phyloP scores from a whole-genome alignment of 2,888 invertebrate genomes.

The Caenorhabditis drosophilae region DNA sequence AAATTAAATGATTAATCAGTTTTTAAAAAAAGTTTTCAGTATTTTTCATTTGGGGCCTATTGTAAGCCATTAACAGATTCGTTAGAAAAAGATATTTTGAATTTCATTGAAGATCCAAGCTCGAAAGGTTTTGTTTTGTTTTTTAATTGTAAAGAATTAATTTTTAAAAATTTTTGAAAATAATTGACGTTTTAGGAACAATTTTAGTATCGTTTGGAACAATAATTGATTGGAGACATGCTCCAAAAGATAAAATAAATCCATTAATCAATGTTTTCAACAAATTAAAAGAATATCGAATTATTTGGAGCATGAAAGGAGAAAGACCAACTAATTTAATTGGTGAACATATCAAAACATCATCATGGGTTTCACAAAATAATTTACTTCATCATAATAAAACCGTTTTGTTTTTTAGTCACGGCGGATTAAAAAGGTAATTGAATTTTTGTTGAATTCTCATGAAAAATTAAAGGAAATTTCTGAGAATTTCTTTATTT shows the following conservation, averaged over 20 bases:
- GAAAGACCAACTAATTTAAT: slow-evolving; percentile 11
- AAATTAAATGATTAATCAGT: not conserved
- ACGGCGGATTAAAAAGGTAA: slow-evolving; percentile 37
- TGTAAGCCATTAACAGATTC: slow-evolving; percentile 9
- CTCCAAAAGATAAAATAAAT: slow-evolving; percentile 19
- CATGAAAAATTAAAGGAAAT: slow-evolving; percentile 2
- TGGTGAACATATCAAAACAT: slow-evolving; percentile 13
- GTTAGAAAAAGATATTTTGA: slow-evolving; percentile 7
- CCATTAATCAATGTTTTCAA: slow-evolving; percentile 19
- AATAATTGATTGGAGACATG: slow-evolving; percentile 29
- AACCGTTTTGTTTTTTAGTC: slow-evolving; percentile 32
- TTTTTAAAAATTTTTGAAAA: not conserved
- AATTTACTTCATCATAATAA: slow-evolving; percentile 28
- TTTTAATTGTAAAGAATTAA: too few relatives aligned
- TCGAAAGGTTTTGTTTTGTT: slow-evolving; percentile 24
- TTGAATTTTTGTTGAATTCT: too few relatives aligned
- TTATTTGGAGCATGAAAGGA: slow-evolving; percentile 31
- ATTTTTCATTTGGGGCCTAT: slow-evolving; percentile 30
- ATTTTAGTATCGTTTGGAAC: slow-evolving; percentile 32
- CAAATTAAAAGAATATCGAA: slow-evolving; percentile 11
- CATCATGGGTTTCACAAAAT: slow-evolving; percentile 33
- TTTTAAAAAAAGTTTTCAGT: too few relatives aligned
- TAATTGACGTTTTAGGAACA: slow-evolving; percentile 5
- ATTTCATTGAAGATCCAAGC: slow-evolving; percentile 21
- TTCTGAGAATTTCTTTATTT: not conserved